Base-by-base conservation (phyloP, 2,113 vertebrate genomes). In the Corydoras sp. region DNA sequence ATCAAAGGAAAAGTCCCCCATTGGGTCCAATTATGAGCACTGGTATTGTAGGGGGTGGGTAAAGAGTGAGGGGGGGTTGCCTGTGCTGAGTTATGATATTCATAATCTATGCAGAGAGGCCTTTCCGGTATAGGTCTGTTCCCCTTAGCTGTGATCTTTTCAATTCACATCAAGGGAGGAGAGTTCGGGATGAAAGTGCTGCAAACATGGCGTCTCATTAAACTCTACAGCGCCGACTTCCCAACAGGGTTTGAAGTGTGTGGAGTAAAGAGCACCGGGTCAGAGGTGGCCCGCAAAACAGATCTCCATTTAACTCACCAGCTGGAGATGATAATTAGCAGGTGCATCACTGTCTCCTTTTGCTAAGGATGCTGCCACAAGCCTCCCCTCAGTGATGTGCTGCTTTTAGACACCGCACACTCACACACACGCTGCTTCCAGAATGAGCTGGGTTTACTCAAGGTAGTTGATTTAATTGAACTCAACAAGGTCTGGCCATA, bases 11-110 rank as follows among this genome's bases (percentile, higher is more conserved):
- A 78, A 90, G 90, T 90, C 89, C 94, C 94, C 97, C 96, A 93
- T 87, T 93, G 97, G 95, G 96, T 97, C 95, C 93, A 98, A 98
- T 99, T 98, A 99, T 91, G 94, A 91, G 58, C 88, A 87, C 89
- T 85, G 91, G 91, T 92, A 95, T 93, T 91, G 89, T 89, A 91
- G 88, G 72, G 82, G 84, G 83, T 81, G 73, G 71, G 61, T 73
- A 79, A 79, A 64, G 68, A 43, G 31, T 73, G 32, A 13, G 35
- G 75, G 73, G 66, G 73, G 76, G 75, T 82, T 85, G 92, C 18
- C 18, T 24, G 85, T 89, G 91, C 88, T 88, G 92, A 92, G 91
- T 94, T 95, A 92, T 89, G 89, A 93, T 93, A 91, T 93, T 94
- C 91, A 94, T 94, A 94, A 94, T 93, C 92, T 92, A 94, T 94